Base-by-base conservation (phyloP, 2,888 invertebrate species). In the Phanerotoma sp. region DNA sequence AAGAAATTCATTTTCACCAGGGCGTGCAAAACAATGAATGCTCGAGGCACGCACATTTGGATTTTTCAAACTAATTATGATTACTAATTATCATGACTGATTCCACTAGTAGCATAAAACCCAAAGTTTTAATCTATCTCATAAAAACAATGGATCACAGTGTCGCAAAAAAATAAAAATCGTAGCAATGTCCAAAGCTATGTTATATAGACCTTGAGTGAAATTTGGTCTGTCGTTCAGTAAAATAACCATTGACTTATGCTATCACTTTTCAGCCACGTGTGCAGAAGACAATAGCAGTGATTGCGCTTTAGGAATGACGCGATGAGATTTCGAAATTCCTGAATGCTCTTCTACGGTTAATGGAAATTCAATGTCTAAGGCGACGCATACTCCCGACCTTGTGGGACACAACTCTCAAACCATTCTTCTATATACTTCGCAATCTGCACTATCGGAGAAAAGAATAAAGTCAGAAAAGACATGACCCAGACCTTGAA, bases 401-500 rank as follows among this genome's bases (percentile, higher is more conserved):
- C 38, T 49, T 49, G 51, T 18, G 38, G 22, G 28, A 45, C 22
- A 45, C 16, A 37, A 45, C 28, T 35, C 32, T 16, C 37, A 11
- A 18, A 22, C 25, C 45, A 44, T 45, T 45, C 44, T 50, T 33
- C 28, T 28, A 5, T 25, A 51, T 16, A 33, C 18, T 22, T 21
- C 21, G 15, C 6, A 21, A 13, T 7, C 35, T 22, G 6, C 16
- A 18, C 5, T 20, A 25, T 18, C 13, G 4, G 15, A 11, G 15
- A 16, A 15, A 22, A 20, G 32, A 10, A n/a, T n/a, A 25, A 30
- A 33, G 37, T 35, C 35, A 51, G 33, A 51, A 21, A 11, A 25
- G 37, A 47, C 35, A 15, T 10, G 33, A 42, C 21, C 51, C 13
- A 54, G 58, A 57, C 60, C 60, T 60, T 60, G 62, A 54, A 54